Percentiles rank a stretch among this genome's conserved stretches.
phyloP scores from a whole-genome alignment of 2,797 vertebrate genomes.

The Sebastes oblongus region DNA sequence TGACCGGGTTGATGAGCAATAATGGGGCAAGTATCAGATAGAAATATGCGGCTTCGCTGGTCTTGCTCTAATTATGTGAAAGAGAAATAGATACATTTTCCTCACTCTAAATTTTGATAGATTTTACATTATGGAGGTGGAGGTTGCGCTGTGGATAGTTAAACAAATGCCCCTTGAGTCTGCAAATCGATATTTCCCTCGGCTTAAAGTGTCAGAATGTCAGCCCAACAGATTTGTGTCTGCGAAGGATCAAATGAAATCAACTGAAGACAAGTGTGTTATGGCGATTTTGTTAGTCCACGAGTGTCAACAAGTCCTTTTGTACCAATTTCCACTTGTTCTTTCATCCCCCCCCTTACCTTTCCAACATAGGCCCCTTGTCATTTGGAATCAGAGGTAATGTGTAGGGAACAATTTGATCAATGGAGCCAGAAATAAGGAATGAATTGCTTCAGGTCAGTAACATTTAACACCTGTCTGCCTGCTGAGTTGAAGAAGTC shows the following conservation, averaged over 20 bases:
- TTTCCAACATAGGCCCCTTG: not conserved
- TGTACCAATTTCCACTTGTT: not conserved
- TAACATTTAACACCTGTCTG: not conserved
- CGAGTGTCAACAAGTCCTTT: not conserved
- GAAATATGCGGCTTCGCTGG: not conserved
- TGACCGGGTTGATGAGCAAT: not conserved
- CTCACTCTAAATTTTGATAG: constrained; percentile 5
- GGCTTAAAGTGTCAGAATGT: constrained; percentile 17
- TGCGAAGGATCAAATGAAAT: constrained; percentile 19
- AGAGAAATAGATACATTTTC: not conserved
- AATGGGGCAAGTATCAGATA: not conserved
- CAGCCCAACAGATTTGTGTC: constrained; percentile 5
- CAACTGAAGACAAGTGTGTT: not conserved
- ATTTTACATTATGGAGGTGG: constrained; percentile 22
- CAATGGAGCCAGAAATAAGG: not conserved
- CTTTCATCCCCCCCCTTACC: not conserved
- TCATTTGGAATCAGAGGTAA: not conserved
- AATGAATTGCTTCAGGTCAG: not conserved
- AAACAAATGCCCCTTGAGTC: constrained; percentile 26
- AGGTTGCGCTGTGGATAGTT: constrained; percentile 3
- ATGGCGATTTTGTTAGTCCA: not conserved
- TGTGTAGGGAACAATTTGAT: not conserved
- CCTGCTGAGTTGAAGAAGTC: not conserved
- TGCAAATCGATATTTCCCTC: constrained; percentile 31
- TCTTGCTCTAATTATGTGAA: constrained; percentile 7